Evolutionary conservation across 37 sponge, comb jelly and placozoan species (phyloP).

Genomic region (Haliclona indistincta): DNA sequence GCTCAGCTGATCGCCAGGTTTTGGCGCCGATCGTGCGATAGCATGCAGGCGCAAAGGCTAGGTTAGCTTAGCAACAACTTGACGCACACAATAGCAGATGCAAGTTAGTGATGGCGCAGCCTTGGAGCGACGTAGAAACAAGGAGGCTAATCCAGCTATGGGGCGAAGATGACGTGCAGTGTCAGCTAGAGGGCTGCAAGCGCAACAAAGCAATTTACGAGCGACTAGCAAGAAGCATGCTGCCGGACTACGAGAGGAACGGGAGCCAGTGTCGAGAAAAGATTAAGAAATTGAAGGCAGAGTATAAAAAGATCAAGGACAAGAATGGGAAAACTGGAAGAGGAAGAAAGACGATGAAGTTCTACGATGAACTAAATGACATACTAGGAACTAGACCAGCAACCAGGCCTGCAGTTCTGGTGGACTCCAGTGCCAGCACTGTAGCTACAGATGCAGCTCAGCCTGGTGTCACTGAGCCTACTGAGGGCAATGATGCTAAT

Average conservation of each 20-base stretch:
- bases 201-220: neutral
- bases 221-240: neutral
- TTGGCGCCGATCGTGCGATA: no score
- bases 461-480: no score
- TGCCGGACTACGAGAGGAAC: neutral
- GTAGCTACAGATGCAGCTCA: no score
- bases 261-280: constrained; percentile 14
- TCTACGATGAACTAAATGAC: neutral
- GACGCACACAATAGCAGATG: no score
- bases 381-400: constrained; percentile 6
- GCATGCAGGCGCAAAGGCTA: no score
- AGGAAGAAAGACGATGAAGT: constrained; percentile 7
- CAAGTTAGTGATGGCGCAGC: no score
- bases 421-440: no score
- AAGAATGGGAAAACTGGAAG: constrained; percentile 1
- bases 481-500: no score
- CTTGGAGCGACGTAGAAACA: constrained; percentile 2
- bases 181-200: constrained; percentile 4
- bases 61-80: no score
- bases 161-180: neutral
- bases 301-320: constrained; percentile 19
- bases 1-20: no score
- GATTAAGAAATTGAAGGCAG: constrained; percentile 15
- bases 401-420: neutral
- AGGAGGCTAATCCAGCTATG: neutral